A percentile compares a stretch with the other conserved stretches of the same genome.
Conservation (phyloP, 2,113 vertebrate genomes). For the Albula goreensis region DNA sequence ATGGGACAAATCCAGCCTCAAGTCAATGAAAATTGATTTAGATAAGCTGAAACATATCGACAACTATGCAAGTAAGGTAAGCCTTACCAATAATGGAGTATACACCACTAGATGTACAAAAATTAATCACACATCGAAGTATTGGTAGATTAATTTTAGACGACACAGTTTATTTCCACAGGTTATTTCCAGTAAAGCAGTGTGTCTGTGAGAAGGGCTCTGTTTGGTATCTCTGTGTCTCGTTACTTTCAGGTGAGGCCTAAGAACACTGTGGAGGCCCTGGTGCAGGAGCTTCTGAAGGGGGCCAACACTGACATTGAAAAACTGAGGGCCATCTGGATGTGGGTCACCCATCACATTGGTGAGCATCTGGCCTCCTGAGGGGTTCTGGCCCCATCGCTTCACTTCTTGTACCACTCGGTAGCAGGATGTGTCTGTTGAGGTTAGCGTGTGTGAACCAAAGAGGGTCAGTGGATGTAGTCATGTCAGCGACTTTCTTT, state of each 20-base stretch:
- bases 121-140: no score
- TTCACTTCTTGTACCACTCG: not conserved
- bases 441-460: not conserved
- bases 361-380: constrained; percentile 56
- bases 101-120: not conserved
- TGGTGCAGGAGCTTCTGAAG: constrained; percentile 69
- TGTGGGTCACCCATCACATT: constrained; percentile 81
- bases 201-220: not conserved
- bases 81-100: not conserved
- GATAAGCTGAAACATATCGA: constrained; percentile 75
- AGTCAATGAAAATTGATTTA: constrained; percentile 74
- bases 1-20: constrained; percentile 77
- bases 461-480: not conserved
- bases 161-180: not conserved
- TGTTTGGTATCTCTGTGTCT: not conserved
- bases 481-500: not conserved
- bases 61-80: constrained; percentile 72
- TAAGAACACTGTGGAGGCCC: constrained; percentile 64
- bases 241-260: constrained; percentile 53
- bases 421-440: not conserved
- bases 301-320: constrained; percentile 72
- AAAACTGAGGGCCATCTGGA: constrained; percentile 77
- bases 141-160: not conserved
- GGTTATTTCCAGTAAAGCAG: not conserved
- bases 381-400: not conserved